phyloP scores from a whole-genome alignment of 1,140 invertebrate genomes.

The Eufriesea mexicana region DNA sequence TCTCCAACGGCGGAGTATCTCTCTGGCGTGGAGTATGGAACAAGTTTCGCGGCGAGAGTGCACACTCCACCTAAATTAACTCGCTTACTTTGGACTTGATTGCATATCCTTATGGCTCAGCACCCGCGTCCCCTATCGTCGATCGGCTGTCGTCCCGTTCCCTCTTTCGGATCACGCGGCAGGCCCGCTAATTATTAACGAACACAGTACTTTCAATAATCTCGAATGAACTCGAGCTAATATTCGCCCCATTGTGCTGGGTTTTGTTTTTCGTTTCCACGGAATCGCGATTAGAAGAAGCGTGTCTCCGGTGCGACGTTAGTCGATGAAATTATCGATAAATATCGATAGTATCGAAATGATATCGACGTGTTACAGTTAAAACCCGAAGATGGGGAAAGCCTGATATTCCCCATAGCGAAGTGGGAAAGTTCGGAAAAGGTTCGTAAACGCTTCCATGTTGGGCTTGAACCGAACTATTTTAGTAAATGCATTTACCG shows the following conservation, averaged over 20 bases:
- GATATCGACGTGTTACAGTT: no score
- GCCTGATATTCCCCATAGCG: no score
- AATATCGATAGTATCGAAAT: no score
- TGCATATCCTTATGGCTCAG: constrained; percentile 71
- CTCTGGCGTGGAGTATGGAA: constrained; percentile 56
- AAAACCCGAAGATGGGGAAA: no score
- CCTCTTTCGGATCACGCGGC: constrained; percentile 30
- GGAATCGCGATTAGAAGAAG: no score
- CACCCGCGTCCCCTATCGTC: constrained; percentile 37
- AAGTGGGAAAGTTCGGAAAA: no score
- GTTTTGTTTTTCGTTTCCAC: not conserved
- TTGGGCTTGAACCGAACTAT: no score
- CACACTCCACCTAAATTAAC: constrained; percentile 77
- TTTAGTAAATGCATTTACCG: no score
- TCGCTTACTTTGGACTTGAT: constrained; percentile 76
- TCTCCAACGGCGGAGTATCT: constrained; percentile 69
- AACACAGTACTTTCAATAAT: constrained; percentile 52
- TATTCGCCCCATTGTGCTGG: not conserved
- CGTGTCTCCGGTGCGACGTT: no score
- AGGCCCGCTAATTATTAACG: constrained; percentile 48
- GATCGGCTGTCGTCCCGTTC: constrained; percentile 55
- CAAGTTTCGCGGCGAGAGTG: constrained; percentile 76
- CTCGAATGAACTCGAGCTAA: not conserved
- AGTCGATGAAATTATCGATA: no score
- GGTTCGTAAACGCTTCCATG: no score